Percentiles rank a stretch among this genome's conserved stretches.
These are phyloP conservation scores for Orthonevra nobilis DNA, from an alignment of 2,888 invertebrate genomes.

Conservation along the genomic window DNA sequence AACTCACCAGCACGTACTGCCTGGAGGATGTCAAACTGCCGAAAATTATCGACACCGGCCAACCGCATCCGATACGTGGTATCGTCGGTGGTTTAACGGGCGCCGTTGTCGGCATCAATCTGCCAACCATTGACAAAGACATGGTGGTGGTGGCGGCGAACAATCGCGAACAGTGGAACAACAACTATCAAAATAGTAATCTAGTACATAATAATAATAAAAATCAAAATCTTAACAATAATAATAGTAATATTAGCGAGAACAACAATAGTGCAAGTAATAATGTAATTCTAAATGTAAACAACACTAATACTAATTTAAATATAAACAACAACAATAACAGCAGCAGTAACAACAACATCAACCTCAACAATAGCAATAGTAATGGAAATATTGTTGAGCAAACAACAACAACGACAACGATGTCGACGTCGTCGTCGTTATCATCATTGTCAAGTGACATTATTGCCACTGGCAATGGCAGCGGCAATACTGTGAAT, in stretches of 20 bases:
- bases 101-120: constrained; percentile 63
- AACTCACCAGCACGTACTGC: constrained; percentile 81
- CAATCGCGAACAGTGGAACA: constrained; percentile 74
- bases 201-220: constrained; percentile 71
- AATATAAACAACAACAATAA: constrained; percentile 71
- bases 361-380: constrained; percentile 52
- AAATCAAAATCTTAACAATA: constrained; percentile 70
- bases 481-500: constrained; percentile 25
- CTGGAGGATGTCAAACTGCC: constrained; percentile 82
- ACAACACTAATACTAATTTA: constrained; percentile 72
- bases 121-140: constrained; percentile 59
- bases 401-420: constrained; percentile 70
- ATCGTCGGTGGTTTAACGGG: constrained; percentile 71
- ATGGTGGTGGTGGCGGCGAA: constrained; percentile 63
- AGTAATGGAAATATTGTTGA: constrained; percentile 68
- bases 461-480: constrained; percentile 1
- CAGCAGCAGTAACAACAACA: constrained; percentile 61
- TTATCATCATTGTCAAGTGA: constrained; percentile 22
- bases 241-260: constrained; percentile 70
- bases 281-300: constrained; percentile 59
- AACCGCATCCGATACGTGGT: constrained; percentile 81
- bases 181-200: constrained; percentile 71
- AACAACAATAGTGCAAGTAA: constrained; percentile 71
- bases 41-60: constrained; percentile 82
- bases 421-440: constrained; percentile 46